Conservation (phyloP, 2,797 vertebrate species). For the Cyprinella venusta region DNA sequence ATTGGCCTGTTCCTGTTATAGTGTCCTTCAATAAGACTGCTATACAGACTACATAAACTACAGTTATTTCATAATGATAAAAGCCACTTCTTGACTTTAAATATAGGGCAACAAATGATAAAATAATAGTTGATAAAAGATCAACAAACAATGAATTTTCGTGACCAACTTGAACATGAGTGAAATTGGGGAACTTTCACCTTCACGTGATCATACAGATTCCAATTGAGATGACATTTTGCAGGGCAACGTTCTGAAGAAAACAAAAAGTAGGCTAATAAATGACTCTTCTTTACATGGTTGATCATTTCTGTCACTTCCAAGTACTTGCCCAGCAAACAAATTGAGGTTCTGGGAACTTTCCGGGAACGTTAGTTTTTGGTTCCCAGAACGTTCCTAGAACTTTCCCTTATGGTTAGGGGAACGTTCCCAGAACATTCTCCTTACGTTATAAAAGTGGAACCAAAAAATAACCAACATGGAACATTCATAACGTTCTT, state of each 20-base stretch:
- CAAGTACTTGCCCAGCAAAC: too few species aligned
- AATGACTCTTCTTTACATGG: background rate
- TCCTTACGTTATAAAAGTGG: too few species aligned
- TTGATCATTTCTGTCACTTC: slow-evolving; percentile 4
- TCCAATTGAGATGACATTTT: background rate
- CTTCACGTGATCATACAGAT: background rate
- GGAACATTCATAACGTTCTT: too few species aligned
- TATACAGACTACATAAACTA: background rate
- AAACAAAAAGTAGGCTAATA: background rate
- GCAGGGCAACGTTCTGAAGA: background rate
- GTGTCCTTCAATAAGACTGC: background rate
- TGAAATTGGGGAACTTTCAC: background rate
- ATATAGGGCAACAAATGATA: background rate
- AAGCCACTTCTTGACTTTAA: background rate
- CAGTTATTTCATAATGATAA: slow-evolving; percentile 7
- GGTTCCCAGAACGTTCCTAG: too few species aligned
- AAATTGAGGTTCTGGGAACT: too few species aligned
- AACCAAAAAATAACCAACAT: too few species aligned
- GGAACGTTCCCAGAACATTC: too few species aligned
- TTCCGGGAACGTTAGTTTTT: too few species aligned
- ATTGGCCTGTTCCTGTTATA: background rate
- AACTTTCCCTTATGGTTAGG: too few species aligned
- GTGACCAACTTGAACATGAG: background rate
- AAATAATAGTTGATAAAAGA: too few species aligned
- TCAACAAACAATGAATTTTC: too few species aligned